Conservation (phyloP, 2,888 invertebrate genomes). For the Patella ulyssiponensis region DNA sequence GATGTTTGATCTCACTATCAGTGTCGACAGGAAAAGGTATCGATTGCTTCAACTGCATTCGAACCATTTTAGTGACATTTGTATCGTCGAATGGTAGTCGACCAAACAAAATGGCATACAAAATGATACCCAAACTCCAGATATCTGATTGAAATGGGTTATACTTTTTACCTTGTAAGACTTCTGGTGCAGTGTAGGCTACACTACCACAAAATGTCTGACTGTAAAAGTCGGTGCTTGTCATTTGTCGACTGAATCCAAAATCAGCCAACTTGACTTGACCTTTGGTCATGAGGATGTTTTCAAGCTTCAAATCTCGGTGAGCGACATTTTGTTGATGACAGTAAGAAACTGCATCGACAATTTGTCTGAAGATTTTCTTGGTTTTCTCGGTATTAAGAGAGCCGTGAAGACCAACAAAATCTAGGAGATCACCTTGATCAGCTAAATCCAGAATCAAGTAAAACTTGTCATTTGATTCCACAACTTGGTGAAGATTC, state of each 20-base stretch:
- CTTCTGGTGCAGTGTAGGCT: conserved; percentile 8
- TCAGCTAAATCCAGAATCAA: conserved; percentile 4
- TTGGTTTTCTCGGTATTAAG: conserved; percentile 7
- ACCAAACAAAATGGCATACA: conserved; percentile 5
- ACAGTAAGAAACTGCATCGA: conserved; percentile 5
- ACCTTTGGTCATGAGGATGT: not conserved
- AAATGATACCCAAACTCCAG: not conserved
- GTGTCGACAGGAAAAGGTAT: not conserved
- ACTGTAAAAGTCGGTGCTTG: not conserved
- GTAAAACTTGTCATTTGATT: not conserved
- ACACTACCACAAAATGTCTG: conserved; percentile 12
- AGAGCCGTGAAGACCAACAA: conserved; percentile 10
- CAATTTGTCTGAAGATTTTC: conserved; percentile 12
- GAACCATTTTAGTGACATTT: conserved; percentile 7
- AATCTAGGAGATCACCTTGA: conserved; percentile 6
- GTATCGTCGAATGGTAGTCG: conserved; percentile 10
- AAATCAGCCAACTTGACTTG: conserved; percentile 9
- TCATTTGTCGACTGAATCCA: conserved; percentile 11
- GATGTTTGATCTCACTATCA: not conserved
- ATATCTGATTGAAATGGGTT: conserved; percentile 4
- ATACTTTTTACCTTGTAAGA: conserved; percentile 7
- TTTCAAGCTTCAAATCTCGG: conserved; percentile 10
- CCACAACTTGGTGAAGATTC: not conserved
- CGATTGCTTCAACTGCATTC: conserved; percentile 1
- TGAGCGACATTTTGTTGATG: conserved; percentile 7